Evolutionary conservation across 2,888 invertebrate genomes (phyloP).

Genomic region (Tenthredo distinguenda): DNA sequence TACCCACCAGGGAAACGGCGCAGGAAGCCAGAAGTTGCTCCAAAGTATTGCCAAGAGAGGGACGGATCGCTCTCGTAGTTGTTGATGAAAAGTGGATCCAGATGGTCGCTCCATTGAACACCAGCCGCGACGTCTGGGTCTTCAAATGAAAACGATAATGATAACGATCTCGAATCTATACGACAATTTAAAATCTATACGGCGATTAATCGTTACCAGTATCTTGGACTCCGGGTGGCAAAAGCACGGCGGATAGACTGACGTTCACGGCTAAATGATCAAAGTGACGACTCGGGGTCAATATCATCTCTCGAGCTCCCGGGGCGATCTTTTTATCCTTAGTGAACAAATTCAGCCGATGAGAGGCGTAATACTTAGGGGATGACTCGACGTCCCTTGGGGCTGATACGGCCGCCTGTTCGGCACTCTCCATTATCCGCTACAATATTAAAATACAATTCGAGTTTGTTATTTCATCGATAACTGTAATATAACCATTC

Average conservation of each 20-base stretch:
- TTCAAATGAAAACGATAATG: conserved; percentile 72
- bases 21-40: conserved; percentile 97
- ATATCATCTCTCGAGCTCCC: conserved; percentile 85
- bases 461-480: not conserved
- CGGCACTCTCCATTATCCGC: conserved; percentile 96
- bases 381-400: conserved; percentile 80
- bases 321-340: conserved; percentile 87
- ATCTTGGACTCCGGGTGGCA: conserved; percentile 90
- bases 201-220: conserved; percentile 78
- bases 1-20: conserved; percentile 93
- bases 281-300: conserved; percentile 90
- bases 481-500: not conserved
- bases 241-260: conserved; percentile 92
- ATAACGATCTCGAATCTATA: not conserved
- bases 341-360: conserved; percentile 89
- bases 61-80: conserved; percentile 95
- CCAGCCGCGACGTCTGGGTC: conserved; percentile 92
- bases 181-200: not conserved
- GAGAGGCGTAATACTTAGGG: conserved; percentile 89
- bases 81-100: conserved; percentile 93
- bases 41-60: conserved; percentile 99
- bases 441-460: conserved; percentile 75
- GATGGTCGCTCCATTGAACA: conserved; percentile 96
- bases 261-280: conserved; percentile 92
- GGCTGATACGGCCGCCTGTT: conserved; percentile 88